phyloP scores from a whole-genome alignment of 2,797 vertebrate genomes.

The Odontamblyopus lacepedii region DNA sequence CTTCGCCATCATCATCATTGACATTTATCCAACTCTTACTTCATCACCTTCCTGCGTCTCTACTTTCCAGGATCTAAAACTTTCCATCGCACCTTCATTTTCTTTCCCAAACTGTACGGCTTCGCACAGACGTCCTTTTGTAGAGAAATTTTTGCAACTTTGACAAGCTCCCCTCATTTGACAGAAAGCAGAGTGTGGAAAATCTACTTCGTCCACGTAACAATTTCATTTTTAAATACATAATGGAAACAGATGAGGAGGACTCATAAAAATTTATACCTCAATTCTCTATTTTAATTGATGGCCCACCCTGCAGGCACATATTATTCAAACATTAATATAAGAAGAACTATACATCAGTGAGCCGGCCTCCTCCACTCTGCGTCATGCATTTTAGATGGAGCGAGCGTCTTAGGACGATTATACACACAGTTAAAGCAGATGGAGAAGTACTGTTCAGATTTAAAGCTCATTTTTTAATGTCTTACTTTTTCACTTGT shows the following conservation, averaged over 20 bases:
- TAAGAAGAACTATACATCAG: conserved; percentile 92
- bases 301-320: conserved; percentile 91
- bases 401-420: conserved; percentile 85
- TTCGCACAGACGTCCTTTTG: too few species aligned
- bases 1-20: too few species aligned
- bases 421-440: conserved; percentile 90
- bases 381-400: conserved; percentile 88
- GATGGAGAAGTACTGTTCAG: conserved; percentile 87
- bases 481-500: conserved; percentile 84
- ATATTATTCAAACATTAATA: conserved; percentile 99
- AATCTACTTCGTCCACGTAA: conserved; percentile 73
- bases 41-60: too few species aligned
- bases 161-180: conserved; percentile 32
- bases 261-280: conserved; percentile 97
- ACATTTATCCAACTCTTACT: too few species aligned
- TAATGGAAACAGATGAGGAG: conserved; percentile 93
- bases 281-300: conserved; percentile 94
- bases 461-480: conserved; percentile 86
- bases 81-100: too few species aligned
- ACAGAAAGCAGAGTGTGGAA: conserved; percentile 37
- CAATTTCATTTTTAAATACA: conserved; percentile 94
- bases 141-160: too few species aligned
- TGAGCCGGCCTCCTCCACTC: conserved; percentile 83
- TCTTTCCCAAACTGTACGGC: too few species aligned
- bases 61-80: too few species aligned